phyloP scores from a whole-genome alignment of 2,888 invertebrate species.

The Tiliacea citrago region DNA sequence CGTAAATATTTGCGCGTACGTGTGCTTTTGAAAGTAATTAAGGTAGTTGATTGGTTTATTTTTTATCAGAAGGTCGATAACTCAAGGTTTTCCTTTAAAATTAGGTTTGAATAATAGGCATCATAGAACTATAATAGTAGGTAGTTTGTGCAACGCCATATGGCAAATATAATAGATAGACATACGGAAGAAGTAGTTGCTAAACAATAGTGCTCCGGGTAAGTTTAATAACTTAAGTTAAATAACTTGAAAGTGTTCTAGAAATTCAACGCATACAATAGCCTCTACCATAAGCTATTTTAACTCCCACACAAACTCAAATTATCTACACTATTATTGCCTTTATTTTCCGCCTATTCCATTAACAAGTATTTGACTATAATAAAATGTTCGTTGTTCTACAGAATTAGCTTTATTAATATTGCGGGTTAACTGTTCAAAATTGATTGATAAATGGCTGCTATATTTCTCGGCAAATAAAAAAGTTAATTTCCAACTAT shows the following conservation, averaged over 20 bases:
- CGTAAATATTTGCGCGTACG: slow-evolving; percentile 46
- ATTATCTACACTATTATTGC: neutral
- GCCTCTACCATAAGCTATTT: neutral
- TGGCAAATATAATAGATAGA: slow-evolving; percentile 14
- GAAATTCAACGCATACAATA: slow-evolving; percentile 1
- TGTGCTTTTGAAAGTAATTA: slow-evolving; percentile 54
- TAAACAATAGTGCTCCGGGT: slow-evolving; percentile 23
- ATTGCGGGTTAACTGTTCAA: slow-evolving; percentile 19
- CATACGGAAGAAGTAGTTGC: slow-evolving; percentile 24
- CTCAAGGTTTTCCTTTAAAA: slow-evolving; percentile 7
- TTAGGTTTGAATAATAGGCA: neutral
- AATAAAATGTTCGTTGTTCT: neutral
- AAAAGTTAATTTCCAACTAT: slow-evolving; percentile 51
- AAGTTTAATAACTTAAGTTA: slow-evolving; percentile 51
- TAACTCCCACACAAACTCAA: neutral
- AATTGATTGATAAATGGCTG: slow-evolving; percentile 56
- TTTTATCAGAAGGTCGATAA: slow-evolving; percentile 20
- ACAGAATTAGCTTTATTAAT: slow-evolving; percentile 16
- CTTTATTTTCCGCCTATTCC: neutral
- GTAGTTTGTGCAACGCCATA: slow-evolving; percentile 30
- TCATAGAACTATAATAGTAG: neutral
- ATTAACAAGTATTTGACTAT: neutral
- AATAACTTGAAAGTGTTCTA: slow-evolving; percentile 37
- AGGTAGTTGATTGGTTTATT: slow-evolving; percentile 27
- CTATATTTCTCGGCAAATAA: slow-evolving; percentile 48